Evolutionary conservation across 2,888 invertebrate genomes (phyloP).

Genomic region (Callinectes sapidus): DNA sequence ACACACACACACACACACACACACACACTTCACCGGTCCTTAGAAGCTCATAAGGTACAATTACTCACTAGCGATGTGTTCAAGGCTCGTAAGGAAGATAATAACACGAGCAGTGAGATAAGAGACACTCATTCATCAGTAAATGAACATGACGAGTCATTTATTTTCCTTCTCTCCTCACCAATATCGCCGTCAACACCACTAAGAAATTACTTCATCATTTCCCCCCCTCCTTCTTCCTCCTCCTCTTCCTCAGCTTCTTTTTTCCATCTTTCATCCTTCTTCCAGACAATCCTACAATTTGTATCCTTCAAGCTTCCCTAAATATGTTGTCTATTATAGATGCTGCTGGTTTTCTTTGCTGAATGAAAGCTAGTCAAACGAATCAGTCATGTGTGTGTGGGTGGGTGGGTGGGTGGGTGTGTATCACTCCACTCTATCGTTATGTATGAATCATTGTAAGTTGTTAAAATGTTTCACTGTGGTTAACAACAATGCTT

Average conservation of each 20-base stretch:
- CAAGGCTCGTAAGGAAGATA: background rate
- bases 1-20: conserved; percentile 30
- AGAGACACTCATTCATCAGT: background rate
- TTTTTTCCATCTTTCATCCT: background rate
- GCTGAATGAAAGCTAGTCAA: too few relatives aligned
- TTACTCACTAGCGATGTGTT: background rate
- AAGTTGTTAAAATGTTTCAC: too few relatives aligned
- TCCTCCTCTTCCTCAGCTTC: background rate
- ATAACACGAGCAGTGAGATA: background rate
- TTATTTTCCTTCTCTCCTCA: background rate
- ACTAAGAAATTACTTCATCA: background rate
- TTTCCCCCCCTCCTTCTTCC: background rate
- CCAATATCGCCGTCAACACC: background rate
- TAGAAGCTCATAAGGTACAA: background rate
- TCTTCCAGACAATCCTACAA: background rate
- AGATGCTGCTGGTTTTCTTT: too few relatives aligned
- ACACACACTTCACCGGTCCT: background rate
- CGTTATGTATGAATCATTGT: too few relatives aligned
- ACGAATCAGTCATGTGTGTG: too few relatives aligned
- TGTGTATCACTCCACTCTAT: too few relatives aligned
- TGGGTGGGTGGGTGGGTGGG: too few relatives aligned
- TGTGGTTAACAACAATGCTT: too few relatives aligned
- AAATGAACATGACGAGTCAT: background rate
- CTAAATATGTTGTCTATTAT: background rate
- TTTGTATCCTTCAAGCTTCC: background rate